Evolutionary conservation across 2,888 invertebrate genomes (phyloP), one percentile per base, ranked within the genome.

Genomic region (Leptothorax acervorum): DNA sequence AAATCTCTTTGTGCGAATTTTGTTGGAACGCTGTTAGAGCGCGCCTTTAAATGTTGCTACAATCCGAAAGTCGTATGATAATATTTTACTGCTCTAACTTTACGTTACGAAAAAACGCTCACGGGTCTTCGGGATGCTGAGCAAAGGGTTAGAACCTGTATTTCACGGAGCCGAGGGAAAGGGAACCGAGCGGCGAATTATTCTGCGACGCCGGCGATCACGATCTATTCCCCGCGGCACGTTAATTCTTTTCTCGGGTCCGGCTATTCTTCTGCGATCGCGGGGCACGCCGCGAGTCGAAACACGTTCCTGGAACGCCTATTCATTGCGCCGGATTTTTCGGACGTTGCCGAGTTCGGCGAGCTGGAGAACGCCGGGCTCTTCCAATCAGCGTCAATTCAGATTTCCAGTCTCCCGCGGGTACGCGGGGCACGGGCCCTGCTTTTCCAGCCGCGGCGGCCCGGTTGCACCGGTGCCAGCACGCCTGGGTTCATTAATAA

Each of bases 271-370:
- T 65, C 71, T 63, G 42, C 66, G 42, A 70, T 83, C 88, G 85
- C 85, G 87, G 89, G 84, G 82, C 86, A 85, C 71, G 85, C 86
- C 86, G 83, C 66, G 87, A 86, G 84, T 86, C 85, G 90, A 86
- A 90, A 91, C 87, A 90, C 90, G 92, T 94, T 93, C 92, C 89
- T 90, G 91, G 92, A 94, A 94, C 89, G 89, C 89, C 92, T 92
- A 93, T 94, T 94, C 93, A 94, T 93, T 92, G 92, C 85, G 89
- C 73, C 85, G 87, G 89, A 90, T 87, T 91, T 92, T 92, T 88
- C 91, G 91, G 73, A 78, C 85, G 84, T 84, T 48, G 82, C 82
- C 82, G 87, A 92, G 73, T 51, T 65, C 65, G 39, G 91, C 91
- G 92, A 92, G 92, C 31, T 90, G 28, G 92, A 87, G 86, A 91